phyloP scores from a whole-genome alignment of 2,797 vertebrate species.

The Danionella dracula region DNA sequence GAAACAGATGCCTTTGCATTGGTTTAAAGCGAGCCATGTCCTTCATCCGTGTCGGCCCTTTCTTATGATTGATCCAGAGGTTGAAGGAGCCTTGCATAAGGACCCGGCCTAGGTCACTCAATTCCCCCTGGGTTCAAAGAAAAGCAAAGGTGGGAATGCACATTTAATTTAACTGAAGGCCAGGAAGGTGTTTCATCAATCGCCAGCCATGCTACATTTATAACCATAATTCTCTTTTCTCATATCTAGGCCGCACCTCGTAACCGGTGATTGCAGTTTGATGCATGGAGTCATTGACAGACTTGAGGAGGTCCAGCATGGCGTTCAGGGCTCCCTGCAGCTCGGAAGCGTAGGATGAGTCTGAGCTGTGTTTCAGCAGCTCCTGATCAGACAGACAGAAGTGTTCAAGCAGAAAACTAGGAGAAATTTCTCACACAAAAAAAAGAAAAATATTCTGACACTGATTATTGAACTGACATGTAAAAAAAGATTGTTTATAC shows the following conservation, averaged over 20 bases:
- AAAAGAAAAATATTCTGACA: too few relatives aligned
- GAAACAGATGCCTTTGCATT: slow-evolving; percentile 94
- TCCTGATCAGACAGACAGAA: slow-evolving; percentile 67
- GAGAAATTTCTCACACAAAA: too few relatives aligned
- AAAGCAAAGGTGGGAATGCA: background rate
- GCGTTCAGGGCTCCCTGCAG: slow-evolving; percentile 87
- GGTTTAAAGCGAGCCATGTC: slow-evolving; percentile 95
- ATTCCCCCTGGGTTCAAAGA: slow-evolving; percentile 74
- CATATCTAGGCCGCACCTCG: slow-evolving; percentile 16
- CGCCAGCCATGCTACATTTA: background rate
- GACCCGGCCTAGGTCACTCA: slow-evolving; percentile 85
- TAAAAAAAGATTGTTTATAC: too few relatives aligned
- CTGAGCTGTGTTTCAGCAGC: slow-evolving; percentile 84
- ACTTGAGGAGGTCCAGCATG: slow-evolving; percentile 92
- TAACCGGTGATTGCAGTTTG: slow-evolving; percentile 90
- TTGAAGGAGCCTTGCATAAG: slow-evolving; percentile 91
- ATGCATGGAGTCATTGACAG: slow-evolving; percentile 98
- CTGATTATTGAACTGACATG: too few relatives aligned
- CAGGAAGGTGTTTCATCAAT: background rate
- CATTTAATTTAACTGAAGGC: background rate
- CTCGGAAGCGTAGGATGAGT: slow-evolving; percentile 72
- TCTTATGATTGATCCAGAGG: slow-evolving; percentile 89
- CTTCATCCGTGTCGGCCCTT: slow-evolving; percentile 90
- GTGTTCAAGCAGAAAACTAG: too few relatives aligned
- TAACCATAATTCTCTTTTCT: background rate